Conservation (phyloP, 2,888 invertebrate species). For the Blomia tropicalis region DNA sequence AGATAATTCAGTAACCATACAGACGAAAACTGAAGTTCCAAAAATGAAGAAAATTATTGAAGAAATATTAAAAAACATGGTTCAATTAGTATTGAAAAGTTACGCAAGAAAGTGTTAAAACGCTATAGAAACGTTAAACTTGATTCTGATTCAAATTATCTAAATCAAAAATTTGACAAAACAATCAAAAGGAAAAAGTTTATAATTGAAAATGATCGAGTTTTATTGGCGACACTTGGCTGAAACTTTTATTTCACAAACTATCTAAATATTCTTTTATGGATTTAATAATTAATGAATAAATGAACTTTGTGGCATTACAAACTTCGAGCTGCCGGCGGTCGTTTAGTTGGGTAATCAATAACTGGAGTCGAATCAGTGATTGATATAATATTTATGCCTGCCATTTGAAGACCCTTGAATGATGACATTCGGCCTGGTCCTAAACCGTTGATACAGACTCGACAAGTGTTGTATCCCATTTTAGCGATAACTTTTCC, state of each 20-base stretch:
- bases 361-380: slow-evolving; percentile 63
- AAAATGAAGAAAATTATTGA: slow-evolving; percentile 21
- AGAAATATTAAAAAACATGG: slow-evolving; percentile 20
- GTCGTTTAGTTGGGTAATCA: slow-evolving; percentile 10
- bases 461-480: slow-evolving; percentile 58
- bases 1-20: background rate
- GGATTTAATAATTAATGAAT: no score
- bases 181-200: background rate
- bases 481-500: slow-evolving; percentile 36
- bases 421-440: slow-evolving; percentile 79
- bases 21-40: slow-evolving; percentile 15
- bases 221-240: no score
- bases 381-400: slow-evolving; percentile 70
- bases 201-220: slow-evolving; percentile 9
- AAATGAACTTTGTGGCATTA: slow-evolving; percentile 13
- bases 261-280: background rate
- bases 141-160: background rate
- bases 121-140: background rate
- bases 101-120: slow-evolving; percentile 25
- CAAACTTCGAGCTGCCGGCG: slow-evolving; percentile 20
- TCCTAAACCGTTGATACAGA: slow-evolving; percentile 64
- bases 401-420: slow-evolving; percentile 82
- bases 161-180: background rate
- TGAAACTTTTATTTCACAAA: background rate
- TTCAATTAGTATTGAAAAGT: slow-evolving; percentile 18